Conservation (phyloP, 2,113 vertebrate genomes). For the Leptobrachium ailaonicum region DNA sequence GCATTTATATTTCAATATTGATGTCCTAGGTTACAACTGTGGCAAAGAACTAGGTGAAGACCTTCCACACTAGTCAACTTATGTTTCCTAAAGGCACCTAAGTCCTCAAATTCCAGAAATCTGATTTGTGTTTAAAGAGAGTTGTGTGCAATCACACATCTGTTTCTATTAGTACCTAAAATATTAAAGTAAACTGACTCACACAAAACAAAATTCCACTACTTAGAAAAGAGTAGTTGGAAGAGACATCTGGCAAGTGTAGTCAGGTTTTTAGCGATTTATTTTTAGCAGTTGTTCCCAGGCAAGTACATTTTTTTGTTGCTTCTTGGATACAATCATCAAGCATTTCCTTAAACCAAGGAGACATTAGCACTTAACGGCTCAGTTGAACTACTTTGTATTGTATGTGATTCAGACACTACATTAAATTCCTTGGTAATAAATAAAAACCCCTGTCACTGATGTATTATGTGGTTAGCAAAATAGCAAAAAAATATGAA, state of each 20-base stretch:
- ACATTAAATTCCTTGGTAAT: constrained; percentile 7
- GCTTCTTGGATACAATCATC: constrained; percentile 14
- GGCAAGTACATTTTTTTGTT: neutral
- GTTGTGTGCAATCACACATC: constrained; percentile 35
- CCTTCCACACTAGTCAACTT: neutral
- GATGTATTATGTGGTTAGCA: neutral
- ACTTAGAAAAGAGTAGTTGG: constrained; percentile 45
- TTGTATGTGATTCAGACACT: neutral
- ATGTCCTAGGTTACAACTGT: no score
- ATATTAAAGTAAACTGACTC: constrained; percentile 39
- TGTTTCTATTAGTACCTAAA: constrained; percentile 43
- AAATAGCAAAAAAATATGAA: neutral
- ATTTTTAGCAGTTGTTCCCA: constrained; percentile 12
- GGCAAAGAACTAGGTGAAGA: no score
- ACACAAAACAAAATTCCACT: constrained; percentile 26
- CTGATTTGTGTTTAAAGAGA: constrained; percentile 28
- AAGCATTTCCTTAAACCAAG: constrained; percentile 9
- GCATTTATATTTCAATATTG: no score
- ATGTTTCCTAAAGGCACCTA: neutral
- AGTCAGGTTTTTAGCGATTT: constrained; percentile 19
- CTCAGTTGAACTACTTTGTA: constrained; percentile 4
- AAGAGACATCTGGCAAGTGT: constrained; percentile 34
- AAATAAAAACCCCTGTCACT: neutral
- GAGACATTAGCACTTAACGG: constrained; percentile 15
- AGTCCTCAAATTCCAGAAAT: constrained; percentile 22